phyloP scores from a whole-genome alignment of 2,797 vertebrate genomes.

The Lacerta bilineata region DNA sequence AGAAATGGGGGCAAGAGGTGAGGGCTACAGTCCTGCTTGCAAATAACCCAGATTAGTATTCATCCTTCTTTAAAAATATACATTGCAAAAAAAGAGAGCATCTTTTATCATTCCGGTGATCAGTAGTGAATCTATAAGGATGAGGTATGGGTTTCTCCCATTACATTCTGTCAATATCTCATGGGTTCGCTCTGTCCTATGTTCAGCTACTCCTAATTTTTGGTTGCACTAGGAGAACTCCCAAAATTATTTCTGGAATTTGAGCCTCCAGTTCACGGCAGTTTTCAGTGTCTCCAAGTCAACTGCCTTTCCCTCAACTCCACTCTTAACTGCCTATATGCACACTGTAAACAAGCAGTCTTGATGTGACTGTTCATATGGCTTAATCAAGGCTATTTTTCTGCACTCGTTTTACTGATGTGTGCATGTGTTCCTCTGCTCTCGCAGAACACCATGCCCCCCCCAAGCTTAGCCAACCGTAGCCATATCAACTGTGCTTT shows the following conservation, averaged over 20 bases:
- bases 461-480: neutral
- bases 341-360: neutral
- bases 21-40: neutral
- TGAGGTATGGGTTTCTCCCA: neutral
- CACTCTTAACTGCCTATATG: too few species aligned
- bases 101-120: neutral
- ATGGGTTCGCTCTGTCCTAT: too few species aligned
- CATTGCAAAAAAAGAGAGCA: neutral
- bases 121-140: neutral
- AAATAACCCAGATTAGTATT: conserved; percentile 6
- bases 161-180: neutral
- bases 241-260: neutral
- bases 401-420: neutral
- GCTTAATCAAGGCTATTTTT: neutral
- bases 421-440: neutral
- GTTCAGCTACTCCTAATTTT: neutral
- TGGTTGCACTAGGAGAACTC: neutral
- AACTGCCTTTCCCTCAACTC: neutral
- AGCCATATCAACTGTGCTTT: neutral
- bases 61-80: neutral
- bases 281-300: neutral
- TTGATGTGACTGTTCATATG: neutral
- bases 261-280: neutral
- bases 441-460: too few species aligned
- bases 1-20: neutral